Evolutionary conservation across 2,113 vertebrate genomes (phyloP).

Genomic region (Gobius niger): DNA sequence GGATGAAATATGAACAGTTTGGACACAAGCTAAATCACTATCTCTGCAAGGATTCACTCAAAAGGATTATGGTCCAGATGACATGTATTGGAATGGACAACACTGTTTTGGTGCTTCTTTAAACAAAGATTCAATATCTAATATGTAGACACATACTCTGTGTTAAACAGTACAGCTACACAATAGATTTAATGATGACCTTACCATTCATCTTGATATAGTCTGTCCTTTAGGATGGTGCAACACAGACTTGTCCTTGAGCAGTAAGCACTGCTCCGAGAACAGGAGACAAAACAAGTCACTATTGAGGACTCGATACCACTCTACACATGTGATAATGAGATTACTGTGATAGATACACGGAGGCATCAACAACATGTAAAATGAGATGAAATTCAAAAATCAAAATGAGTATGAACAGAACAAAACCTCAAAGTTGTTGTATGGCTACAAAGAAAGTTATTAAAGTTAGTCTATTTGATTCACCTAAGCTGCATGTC

Average conservation of each 20-base stretch:
- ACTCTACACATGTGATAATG: not conserved
- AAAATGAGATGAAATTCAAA: not conserved
- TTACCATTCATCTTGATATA: slow-evolving; percentile 74
- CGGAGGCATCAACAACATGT: not conserved
- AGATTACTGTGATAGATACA: not conserved
- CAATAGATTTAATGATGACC: slow-evolving; percentile 76
- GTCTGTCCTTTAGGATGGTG: slow-evolving; percentile 59
- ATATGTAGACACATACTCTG: slow-evolving; percentile 61
- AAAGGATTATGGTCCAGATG: slow-evolving; percentile 73
- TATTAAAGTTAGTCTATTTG: slow-evolving; percentile 73
- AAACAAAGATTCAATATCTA: slow-evolving; percentile 74
- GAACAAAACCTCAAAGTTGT: slow-evolving; percentile 53
- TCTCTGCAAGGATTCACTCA: slow-evolving; percentile 75
- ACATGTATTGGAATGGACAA: slow-evolving; percentile 71
- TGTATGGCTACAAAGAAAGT: slow-evolving; percentile 69
- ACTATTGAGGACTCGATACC: slow-evolving; percentile 1
- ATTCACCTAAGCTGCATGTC: slow-evolving; percentile 74
- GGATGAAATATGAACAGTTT: slow-evolving; percentile 81
- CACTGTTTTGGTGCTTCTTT: slow-evolving; percentile 56
- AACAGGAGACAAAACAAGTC: slow-evolving; percentile 39
- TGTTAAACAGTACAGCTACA: slow-evolving; percentile 63
- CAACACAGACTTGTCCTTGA: slow-evolving; percentile 64
- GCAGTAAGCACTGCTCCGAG: slow-evolving; percentile 30
- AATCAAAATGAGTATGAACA: not conserved
- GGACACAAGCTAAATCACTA: slow-evolving; percentile 79